These are phyloP conservation scores for Rosalia funebris DNA, from an alignment of 2,888 invertebrate species.

Conservation along the genomic window DNA sequence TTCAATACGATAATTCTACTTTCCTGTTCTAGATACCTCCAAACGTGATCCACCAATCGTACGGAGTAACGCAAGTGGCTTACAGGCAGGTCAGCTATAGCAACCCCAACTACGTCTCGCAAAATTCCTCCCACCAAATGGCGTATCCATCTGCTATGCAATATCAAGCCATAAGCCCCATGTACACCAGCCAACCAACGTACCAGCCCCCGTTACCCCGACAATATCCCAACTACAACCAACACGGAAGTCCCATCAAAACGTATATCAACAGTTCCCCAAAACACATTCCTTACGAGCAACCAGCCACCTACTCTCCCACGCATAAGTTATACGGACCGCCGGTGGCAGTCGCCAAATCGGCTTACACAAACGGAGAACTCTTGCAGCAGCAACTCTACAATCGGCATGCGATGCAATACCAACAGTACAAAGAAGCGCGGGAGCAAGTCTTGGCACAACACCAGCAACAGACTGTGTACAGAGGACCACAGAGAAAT, in stretches of 20 bases:
- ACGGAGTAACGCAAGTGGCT: constrained; percentile 56
- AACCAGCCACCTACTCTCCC: constrained; percentile 40
- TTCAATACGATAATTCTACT: too few species aligned
- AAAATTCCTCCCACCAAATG: constrained; percentile 44
- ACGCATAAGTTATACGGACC: constrained; percentile 53
- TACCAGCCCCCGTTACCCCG: constrained; percentile 50
- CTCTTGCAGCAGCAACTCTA: constrained; percentile 58
- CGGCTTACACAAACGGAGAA: constrained; percentile 57
- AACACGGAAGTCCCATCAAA: constrained; percentile 53
- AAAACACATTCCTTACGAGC: constrained; percentile 56
- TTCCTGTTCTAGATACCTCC: constrained; percentile 55
- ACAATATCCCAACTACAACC: constrained; percentile 53
- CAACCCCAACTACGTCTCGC: constrained; percentile 46
- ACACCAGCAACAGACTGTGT: constrained; percentile 49
- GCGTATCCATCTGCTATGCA: constrained; percentile 57
- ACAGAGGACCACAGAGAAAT: constrained; percentile 46
- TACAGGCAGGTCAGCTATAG: constrained; percentile 50
- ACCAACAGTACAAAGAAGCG: constrained; percentile 58
- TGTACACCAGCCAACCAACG: constrained; percentile 52
- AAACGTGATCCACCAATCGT: constrained; percentile 61
- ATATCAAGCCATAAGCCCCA: constrained; percentile 58
- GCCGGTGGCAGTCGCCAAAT: constrained; percentile 27
- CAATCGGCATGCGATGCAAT: constrained; percentile 53
- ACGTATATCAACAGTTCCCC: constrained; percentile 51
- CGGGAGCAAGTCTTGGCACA: constrained; percentile 57